Conservation (phyloP, 2,113 vertebrate species). For the Dicrurus megarhynchus region DNA sequence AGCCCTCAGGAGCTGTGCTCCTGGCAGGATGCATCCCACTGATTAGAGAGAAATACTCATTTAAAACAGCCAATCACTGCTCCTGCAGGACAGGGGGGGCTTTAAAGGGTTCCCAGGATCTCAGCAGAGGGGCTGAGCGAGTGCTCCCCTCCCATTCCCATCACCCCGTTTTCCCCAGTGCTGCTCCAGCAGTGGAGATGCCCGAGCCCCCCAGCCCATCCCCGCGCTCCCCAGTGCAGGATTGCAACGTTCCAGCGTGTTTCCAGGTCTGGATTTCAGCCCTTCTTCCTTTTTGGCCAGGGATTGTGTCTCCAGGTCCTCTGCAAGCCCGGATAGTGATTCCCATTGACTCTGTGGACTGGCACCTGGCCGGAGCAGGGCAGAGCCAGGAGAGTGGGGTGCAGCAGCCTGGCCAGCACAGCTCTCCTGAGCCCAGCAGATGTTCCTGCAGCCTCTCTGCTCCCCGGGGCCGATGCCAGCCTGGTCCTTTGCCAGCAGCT, state of each 20-base stretch:
- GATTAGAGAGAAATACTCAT: not conserved
- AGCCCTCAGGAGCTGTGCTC: not conserved
- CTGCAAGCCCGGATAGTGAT: not conserved
- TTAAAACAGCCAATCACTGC: not conserved
- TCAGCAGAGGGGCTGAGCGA: rapidly evolving
- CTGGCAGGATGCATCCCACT: not conserved
- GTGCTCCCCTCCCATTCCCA: not conserved
- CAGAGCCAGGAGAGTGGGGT: not conserved
- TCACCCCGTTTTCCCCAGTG: not conserved
- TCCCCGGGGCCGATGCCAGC: conserved; percentile 17
- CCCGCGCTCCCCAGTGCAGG: rapidly evolving
- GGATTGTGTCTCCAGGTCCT: not conserved
- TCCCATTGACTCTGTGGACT: not conserved
- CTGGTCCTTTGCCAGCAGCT: conserved; percentile 43
- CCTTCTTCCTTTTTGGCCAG: not conserved
- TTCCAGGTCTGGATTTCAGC: not conserved
- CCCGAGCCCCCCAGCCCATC: not conserved
- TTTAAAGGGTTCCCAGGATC: not conserved
- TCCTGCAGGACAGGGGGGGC: not conserved
- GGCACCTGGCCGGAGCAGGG: not conserved
- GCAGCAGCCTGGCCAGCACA: not conserved
- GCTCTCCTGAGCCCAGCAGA: conserved; percentile 32
- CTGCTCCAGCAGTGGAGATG: not conserved
- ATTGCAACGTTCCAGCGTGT: rapidly evolving
- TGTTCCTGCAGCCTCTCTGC: conserved; percentile 45